Conservation (phyloP, 2,113 vertebrate genomes). For the Scartelaos histophorus region DNA sequence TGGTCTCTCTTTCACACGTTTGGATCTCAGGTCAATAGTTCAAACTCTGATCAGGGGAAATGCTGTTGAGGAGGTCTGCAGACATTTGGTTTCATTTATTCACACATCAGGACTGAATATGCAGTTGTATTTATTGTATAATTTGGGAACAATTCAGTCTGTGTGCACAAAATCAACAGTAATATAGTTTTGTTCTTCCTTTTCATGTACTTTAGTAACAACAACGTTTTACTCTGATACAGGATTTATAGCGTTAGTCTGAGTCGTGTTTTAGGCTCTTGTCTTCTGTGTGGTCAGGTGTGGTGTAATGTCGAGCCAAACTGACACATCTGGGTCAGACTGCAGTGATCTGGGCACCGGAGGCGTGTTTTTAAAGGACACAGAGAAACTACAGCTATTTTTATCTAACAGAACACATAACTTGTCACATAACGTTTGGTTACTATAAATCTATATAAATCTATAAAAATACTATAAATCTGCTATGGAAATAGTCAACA, state of each 20-base stretch:
- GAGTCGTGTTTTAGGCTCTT: background rate
- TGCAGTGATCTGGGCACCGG: background rate
- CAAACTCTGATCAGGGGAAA: constrained; percentile 40
- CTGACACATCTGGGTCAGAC: background rate
- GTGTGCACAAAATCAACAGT: constrained; percentile 7
- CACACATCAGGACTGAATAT: too few relatives aligned
- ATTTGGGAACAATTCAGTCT: too few relatives aligned
- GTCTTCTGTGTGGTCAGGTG: background rate
- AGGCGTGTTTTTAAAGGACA: background rate
- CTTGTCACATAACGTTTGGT: background rate
- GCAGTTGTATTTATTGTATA: too few relatives aligned
- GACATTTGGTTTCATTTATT: constrained; percentile 11
- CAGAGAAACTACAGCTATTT: background rate
- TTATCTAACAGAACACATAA: background rate
- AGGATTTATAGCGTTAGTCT: background rate
- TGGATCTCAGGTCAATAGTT: constrained; percentile 22
- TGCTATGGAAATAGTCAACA: background rate
- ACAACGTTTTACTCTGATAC: too few relatives aligned
- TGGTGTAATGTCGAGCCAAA: background rate
- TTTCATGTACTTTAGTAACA: too few relatives aligned
- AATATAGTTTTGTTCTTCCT: too few relatives aligned
- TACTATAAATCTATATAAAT: background rate
- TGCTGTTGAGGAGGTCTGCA: constrained; percentile 39
- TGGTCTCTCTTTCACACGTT: constrained; percentile 5
- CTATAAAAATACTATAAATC: too few relatives aligned